Evolutionary conservation across 2,113 vertebrate genomes (phyloP).

Genomic region (Ictalurus punctatus): DNA sequence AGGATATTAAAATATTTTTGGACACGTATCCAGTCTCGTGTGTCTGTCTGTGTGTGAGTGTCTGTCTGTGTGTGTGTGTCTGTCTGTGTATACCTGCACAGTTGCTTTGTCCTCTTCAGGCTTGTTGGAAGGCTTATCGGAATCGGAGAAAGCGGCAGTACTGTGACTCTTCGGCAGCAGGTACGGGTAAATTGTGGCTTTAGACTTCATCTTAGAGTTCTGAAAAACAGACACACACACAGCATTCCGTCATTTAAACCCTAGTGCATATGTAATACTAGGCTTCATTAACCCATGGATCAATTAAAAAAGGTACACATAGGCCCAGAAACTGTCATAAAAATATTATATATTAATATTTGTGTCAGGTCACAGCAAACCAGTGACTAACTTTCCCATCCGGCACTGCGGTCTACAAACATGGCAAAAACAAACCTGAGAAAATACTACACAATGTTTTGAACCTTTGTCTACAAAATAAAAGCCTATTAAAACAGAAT

Average conservation of each 20-base stretch:
- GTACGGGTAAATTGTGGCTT: slow-evolving; percentile 76
- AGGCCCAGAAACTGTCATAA: no score
- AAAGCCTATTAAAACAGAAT: no score
- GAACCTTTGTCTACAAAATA: no score
- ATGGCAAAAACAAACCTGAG: no score
- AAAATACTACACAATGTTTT: no score
- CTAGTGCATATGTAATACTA: background rate
- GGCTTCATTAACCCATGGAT: background rate
- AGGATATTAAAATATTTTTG: background rate
- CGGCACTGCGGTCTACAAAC: no score
- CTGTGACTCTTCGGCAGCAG: slow-evolving; percentile 83
- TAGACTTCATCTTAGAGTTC: slow-evolving; percentile 87
- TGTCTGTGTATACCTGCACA: slow-evolving; percentile 77
- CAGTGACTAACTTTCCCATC: no score
- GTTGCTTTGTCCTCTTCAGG: slow-evolving; percentile 71
- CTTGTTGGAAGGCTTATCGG: slow-evolving; percentile 64
- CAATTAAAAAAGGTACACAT: no score
- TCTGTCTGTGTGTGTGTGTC: slow-evolving; percentile 3
- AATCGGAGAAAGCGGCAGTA: slow-evolving; percentile 59
- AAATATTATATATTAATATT: no score
- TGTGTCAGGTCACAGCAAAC: no score
- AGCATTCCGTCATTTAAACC: background rate
- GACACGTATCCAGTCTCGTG: background rate
- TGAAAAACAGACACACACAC: slow-evolving; percentile 51
- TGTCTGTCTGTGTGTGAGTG: background rate